A percentile compares a stretch with the other conserved stretches of the same genome.
Conservation (phyloP, 1,140 invertebrate genomes). For the Drosophila jambulina region DNA sequence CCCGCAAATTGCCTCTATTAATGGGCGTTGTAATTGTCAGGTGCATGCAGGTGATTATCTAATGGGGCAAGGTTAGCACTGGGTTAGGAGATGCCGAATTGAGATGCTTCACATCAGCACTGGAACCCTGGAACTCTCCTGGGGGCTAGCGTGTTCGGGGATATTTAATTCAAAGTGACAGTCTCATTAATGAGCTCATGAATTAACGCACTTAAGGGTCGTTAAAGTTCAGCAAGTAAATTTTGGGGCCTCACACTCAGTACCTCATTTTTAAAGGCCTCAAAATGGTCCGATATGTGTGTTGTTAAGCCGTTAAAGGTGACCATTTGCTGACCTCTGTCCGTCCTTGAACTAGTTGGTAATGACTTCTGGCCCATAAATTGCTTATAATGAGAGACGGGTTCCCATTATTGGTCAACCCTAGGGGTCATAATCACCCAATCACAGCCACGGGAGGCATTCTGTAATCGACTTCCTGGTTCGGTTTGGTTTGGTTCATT, state of each 20-base stretch:
- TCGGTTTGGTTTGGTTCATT: neutral
- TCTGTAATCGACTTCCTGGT: conserved; percentile 1
- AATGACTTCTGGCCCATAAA: conserved; percentile 12
- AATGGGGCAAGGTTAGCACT: conserved; percentile 32
- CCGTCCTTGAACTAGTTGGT: conserved; percentile 17
- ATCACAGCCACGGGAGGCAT: conserved; percentile 1
- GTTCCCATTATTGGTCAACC: conserved; percentile 30
- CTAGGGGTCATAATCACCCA: conserved; percentile 1
- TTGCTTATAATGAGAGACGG: conserved; percentile 5
- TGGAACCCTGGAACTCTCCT: neutral
- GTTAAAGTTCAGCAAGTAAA: conserved; percentile 16
- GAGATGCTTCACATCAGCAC: neutral
- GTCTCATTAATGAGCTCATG: conserved; percentile 1
- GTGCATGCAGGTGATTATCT: conserved; percentile 71
- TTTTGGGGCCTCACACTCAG: no score
- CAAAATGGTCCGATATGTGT: neutral
- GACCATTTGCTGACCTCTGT: conserved; percentile 4
- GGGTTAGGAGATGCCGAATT: neutral
- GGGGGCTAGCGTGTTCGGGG: neutral
- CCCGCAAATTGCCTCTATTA: conserved; percentile 61
- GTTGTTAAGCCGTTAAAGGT: neutral
- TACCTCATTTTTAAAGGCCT: neutral
- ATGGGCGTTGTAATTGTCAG: conserved; percentile 72
- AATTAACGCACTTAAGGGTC: conserved; percentile 19
- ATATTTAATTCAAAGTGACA: conserved; percentile 9